phyloP scores from a whole-genome alignment of 2,888 invertebrate genomes.

The Mycogona germanica region DNA sequence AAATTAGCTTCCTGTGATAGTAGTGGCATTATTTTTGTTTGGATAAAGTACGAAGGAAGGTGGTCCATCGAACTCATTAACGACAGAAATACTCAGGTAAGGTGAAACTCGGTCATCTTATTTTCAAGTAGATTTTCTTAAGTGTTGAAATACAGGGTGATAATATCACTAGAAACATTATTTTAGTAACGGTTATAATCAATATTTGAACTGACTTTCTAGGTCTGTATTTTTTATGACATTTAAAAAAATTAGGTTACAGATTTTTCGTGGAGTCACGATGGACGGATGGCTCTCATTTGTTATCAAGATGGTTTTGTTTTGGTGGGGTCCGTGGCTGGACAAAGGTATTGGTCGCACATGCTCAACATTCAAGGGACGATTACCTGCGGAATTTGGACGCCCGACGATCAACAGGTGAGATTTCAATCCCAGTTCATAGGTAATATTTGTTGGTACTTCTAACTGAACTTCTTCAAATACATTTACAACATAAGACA shows the following conservation, averaged over 20 bases:
- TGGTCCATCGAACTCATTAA: slow-evolving; percentile 99
- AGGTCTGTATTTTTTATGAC: neutral
- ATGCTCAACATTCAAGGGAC: slow-evolving; percentile 88
- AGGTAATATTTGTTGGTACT: too few species aligned
- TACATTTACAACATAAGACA: too few species aligned
- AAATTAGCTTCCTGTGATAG: slow-evolving; percentile 96
- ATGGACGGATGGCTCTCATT: slow-evolving; percentile 95
- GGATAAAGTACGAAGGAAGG: slow-evolving; percentile 97
- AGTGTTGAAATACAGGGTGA: neutral
- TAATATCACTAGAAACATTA: neutral
- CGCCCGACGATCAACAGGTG: slow-evolving; percentile 87
- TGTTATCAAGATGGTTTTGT: slow-evolving; percentile 98
- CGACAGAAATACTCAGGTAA: slow-evolving; percentile 77
- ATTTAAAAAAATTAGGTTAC: slow-evolving; percentile 47
- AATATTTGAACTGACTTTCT: neutral
- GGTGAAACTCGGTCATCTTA: too few species aligned
- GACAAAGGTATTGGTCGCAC: slow-evolving; percentile 96
- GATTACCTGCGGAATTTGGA: slow-evolving; percentile 96
- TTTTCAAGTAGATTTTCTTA: neutral
- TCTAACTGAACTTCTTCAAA: too few species aligned
- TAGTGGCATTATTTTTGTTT: slow-evolving; percentile 95
- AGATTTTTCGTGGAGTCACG: slow-evolving; percentile 98
- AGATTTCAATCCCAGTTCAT: neutral
- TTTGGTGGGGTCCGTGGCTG: slow-evolving; percentile 91
- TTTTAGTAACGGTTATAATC: neutral